Evolutionary conservation across 2,113 vertebrate species (phyloP).

Genomic region (Elanus axillaris): DNA sequence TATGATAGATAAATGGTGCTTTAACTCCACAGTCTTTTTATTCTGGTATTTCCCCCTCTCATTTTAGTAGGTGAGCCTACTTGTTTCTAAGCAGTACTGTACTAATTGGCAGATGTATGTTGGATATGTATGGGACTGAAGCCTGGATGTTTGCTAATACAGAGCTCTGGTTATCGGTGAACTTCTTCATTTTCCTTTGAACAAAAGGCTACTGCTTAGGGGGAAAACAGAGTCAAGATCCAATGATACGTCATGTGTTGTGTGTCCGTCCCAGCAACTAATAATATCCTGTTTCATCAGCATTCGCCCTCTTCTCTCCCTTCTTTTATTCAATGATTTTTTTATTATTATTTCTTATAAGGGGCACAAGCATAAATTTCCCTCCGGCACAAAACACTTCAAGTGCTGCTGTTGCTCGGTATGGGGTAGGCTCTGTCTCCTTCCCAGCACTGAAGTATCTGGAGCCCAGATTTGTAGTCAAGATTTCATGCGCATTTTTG

Average conservation of each 20-base stretch:
- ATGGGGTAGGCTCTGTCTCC: neutral
- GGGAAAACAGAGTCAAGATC: neutral
- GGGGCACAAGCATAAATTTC: neutral
- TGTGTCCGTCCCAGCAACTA: neutral
- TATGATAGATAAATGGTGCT: neutral
- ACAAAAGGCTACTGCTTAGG: neutral
- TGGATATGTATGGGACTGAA: neutral
- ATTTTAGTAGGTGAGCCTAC: neutral
- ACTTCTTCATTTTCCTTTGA: neutral
- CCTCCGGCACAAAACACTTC: neutral
- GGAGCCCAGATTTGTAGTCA: constrained; percentile 9
- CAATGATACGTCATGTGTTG: neutral
- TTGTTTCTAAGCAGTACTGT: neutral
- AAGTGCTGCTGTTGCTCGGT: neutral
- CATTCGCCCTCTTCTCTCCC: neutral
- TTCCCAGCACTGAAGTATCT: neutral
- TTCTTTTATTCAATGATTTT: neutral
- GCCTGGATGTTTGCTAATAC: neutral
- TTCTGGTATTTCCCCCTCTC: neutral
- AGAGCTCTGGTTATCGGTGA: neutral
- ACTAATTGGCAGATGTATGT: neutral
- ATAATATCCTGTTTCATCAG: neutral
- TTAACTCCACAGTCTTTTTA: neutral
- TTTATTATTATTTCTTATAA: neutral
- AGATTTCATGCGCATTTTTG: constrained; percentile 28